Evolutionary conservation across 2,888 invertebrate genomes (phyloP), one percentile per base, ranked within the genome.

Genomic region (Eupithecia insigniata): DNA sequence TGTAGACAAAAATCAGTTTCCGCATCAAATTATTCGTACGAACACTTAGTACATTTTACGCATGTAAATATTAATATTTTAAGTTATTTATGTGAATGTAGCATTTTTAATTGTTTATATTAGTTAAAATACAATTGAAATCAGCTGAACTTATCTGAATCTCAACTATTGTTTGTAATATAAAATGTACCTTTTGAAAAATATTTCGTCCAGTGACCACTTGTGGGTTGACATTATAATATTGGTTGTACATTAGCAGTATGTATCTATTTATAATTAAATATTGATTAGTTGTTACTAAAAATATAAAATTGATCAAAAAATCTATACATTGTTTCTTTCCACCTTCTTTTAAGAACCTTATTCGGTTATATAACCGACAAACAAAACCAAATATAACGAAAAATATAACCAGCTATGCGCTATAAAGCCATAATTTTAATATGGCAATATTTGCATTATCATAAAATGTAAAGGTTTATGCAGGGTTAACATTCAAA

Each of bases 271-370:
- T 92, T 92, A 93, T 93, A 92, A 92, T 90, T 86, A 89, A 91
- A 91, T 90, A 92, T 92, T 94, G 93, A 93, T 92, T 94, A 94
- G 92, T 92, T 93, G 94, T 94, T 94, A 94, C 91, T 92, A 86
- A 94, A 94, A 94, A 93, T 92, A 93, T 86, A 92, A 92, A 93
- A 92, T 93, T 87, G 89, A 93, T 92, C 89, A 88, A 92, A 92
- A 83, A 86, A 75, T 66, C 74, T 72, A 70, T 32, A 22, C 67
- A 80, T 84, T 80, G 80, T 84, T 84, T 82, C 58, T 69, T 76
- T 80, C 61, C n/a, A 34, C 5, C 18, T 43, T 22, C 8, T n/a
- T n/a, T n/a, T 8, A 43, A 43, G n/a, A 18, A 43, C n/a, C 18
- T 7, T 51, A 22, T 22, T 51, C 51, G 22, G 10, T n/a, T 51